Evolutionary conservation across 2,888 invertebrate genomes (phyloP).

Genomic region (Aphodius granarius): DNA sequence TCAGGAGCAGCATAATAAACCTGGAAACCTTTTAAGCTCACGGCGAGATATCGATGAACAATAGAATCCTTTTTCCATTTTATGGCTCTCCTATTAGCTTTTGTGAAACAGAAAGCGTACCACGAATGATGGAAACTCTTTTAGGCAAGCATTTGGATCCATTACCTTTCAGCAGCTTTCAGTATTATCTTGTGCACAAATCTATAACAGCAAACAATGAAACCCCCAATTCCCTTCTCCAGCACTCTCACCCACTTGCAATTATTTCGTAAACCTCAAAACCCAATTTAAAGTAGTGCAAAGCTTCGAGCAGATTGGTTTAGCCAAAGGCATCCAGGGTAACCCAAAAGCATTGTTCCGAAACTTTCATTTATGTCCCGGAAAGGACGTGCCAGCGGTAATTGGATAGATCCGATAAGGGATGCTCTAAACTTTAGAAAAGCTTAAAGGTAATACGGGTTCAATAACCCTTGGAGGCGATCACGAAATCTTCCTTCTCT

Average conservation of each 20-base stretch:
- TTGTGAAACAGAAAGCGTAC: not conserved
- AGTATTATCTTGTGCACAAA: not conserved
- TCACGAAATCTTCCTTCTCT: not conserved
- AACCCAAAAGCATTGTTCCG: not conserved
- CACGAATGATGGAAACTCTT: not conserved
- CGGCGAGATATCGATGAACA: no score
- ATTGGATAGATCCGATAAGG: not conserved
- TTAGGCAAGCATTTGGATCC: not conserved
- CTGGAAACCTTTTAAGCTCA: no score
- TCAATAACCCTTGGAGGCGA: not conserved
- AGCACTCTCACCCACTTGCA: not conserved
- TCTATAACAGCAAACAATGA: not conserved
- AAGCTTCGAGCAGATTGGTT: not conserved
- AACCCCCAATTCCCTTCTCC: not conserved
- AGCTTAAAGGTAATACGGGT: not conserved
- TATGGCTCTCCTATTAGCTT: not conserved
- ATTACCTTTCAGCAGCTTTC: not conserved
- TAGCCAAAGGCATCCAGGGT: not conserved
- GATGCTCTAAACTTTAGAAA: not conserved
- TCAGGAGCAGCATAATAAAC: no score
- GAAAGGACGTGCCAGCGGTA: not conserved
- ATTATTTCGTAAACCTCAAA: not conserved
- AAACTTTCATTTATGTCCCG: not conserved
- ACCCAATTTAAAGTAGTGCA: not conserved
- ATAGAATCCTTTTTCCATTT: no score